Conservation (phyloP, 2,888 invertebrate genomes). For the Abrostola triplasia region DNA sequence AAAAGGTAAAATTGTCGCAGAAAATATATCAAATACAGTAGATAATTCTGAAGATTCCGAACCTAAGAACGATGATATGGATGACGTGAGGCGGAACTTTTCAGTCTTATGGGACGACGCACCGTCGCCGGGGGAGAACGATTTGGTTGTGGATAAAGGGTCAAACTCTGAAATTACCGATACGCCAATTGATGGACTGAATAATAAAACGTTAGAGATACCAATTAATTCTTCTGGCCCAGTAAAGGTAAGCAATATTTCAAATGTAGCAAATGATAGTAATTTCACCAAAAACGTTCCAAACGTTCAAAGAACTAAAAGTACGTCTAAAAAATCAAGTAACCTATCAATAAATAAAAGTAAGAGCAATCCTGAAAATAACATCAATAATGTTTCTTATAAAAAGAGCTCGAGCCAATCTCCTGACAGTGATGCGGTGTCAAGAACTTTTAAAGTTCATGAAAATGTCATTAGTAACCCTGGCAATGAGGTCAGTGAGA, state of each 20-base stretch:
- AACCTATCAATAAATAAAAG: background rate
- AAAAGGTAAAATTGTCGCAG: conserved; percentile 4
- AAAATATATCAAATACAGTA: conserved; percentile 18
- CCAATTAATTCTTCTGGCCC: background rate
- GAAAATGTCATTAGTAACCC: background rate
- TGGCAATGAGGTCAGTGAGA: conserved; percentile 3
- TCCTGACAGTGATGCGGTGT: background rate
- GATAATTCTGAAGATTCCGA: conserved; percentile 5
- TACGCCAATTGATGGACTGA: background rate
- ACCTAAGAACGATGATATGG: conserved; percentile 15
- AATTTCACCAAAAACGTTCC: background rate
- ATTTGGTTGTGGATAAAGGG: conserved; percentile 1
- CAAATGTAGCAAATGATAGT: background rate
- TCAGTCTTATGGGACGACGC: conserved; percentile 38
- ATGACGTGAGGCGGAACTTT: conserved; percentile 42
- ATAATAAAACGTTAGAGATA: conserved; percentile 5
- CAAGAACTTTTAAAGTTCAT: background rate
- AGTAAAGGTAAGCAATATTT: background rate
- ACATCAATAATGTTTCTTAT: background rate
- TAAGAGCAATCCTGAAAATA: background rate
- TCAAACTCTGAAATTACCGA: background rate
- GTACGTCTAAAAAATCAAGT: background rate
- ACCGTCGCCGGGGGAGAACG: conserved; percentile 2
- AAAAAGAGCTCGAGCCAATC: background rate
- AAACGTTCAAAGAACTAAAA: background rate